A percentile compares a stretch with the other conserved stretches of the same genome.
Conservation (phyloP, 2,888 invertebrate species). For the Ichneumon xanthorius region DNA sequence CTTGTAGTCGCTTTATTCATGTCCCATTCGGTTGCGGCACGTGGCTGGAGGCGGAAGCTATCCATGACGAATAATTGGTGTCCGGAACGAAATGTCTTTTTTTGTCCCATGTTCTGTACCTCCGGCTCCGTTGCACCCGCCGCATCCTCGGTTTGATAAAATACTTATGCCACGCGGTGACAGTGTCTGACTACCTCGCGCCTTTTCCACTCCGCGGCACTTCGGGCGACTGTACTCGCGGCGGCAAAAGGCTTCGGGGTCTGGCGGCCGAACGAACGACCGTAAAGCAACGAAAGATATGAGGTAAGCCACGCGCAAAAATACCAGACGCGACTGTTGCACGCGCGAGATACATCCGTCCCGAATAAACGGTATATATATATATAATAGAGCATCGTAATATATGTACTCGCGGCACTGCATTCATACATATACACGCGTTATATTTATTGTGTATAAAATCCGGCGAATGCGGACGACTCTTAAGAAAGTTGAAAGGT, state of each 20-base stretch:
- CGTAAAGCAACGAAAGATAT: constrained; percentile 76
- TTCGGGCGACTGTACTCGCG: constrained; percentile 34
- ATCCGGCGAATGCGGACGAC: constrained; percentile 27
- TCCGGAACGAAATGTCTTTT: constrained; percentile 23
- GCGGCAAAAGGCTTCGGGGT: constrained; percentile 9
- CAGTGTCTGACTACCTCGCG: constrained; percentile 9
- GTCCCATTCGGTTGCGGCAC: neutral
- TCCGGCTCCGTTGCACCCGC: neutral
- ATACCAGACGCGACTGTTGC: constrained; percentile 68
- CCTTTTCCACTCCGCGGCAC: constrained; percentile 41
- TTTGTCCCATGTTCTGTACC: neutral
- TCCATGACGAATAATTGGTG: constrained; percentile 57
- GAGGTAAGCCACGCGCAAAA: constrained; percentile 68
- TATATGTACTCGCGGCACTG: constrained; percentile 16
- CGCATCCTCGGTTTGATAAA: constrained; percentile 48
- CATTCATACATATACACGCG: neutral
- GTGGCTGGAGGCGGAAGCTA: neutral
- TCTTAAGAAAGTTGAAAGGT: constrained; percentile 59
- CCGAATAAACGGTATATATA: constrained; percentile 16
- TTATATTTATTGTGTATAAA: constrained; percentile 12
- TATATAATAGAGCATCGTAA: constrained; percentile 42
- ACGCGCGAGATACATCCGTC: constrained; percentile 45
- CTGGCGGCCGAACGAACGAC: constrained; percentile 56
- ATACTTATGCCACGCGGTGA: constrained; percentile 32
- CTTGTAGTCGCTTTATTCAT: neutral